phyloP scores from a whole-genome alignment of 2,888 invertebrate genomes.

The Pilophorus perplexus region DNA sequence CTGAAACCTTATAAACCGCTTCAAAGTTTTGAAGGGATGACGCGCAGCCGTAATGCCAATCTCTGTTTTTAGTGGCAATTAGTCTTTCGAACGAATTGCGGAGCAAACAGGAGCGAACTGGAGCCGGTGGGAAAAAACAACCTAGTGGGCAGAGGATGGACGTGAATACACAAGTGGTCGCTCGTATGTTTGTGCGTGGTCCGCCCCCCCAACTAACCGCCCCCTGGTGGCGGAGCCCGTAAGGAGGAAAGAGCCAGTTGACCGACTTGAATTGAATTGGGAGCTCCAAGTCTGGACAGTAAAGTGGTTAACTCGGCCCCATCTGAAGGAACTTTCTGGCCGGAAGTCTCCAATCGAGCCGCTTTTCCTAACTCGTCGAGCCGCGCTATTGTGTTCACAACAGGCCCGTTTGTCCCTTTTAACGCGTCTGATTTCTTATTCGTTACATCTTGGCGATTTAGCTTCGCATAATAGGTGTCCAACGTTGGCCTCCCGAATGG shows the following conservation, averaged over 20 bases:
- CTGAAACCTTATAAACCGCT: too few relatives aligned
- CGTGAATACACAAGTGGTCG: conserved; percentile 11
- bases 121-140: conserved; percentile 13
- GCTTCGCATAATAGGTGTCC: neutral
- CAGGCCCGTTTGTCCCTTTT: conserved; percentile 1
- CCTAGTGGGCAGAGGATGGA: neutral
- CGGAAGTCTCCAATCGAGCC: conserved; percentile 23
- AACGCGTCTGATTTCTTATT: neutral
- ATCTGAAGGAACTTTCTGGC: conserved; percentile 12
- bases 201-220: conserved; percentile 3
- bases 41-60: too few relatives aligned
- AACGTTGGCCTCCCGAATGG: neutral
- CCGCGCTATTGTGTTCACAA: conserved; percentile 17
- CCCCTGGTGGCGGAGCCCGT: neutral
- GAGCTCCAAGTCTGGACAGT: conserved; percentile 27
- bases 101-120: conserved; percentile 11
- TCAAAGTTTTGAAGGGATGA: too few relatives aligned
- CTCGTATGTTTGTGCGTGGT: conserved; percentile 23
- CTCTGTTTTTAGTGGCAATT: too few relatives aligned
- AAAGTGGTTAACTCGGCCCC: conserved; percentile 26
- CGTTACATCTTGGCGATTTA: neutral
- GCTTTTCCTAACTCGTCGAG: conserved; percentile 20
- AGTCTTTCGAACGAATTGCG: too few relatives aligned
- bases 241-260: conserved; percentile 36
- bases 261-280: conserved; percentile 37